Conservation (phyloP, 2,113 vertebrate species). For the Xyliphius kryptos region DNA sequence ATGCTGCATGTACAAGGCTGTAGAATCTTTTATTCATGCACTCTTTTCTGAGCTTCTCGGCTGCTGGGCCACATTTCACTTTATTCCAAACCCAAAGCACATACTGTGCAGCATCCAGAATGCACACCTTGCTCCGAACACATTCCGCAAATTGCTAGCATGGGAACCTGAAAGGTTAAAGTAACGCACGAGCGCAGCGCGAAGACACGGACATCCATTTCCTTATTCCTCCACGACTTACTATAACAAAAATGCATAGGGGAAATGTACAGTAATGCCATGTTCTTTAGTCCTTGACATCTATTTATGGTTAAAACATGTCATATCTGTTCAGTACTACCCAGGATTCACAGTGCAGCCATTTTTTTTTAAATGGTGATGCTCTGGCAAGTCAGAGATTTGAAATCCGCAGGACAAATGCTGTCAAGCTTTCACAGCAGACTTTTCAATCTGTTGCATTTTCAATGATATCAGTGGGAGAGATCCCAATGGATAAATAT, state of each 20-base stretch:
- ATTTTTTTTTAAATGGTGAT: neutral
- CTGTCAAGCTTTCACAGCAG: neutral
- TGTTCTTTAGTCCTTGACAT: conserved; percentile 1
- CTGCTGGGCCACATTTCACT: neutral
- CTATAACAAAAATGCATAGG: conserved; percentile 9
- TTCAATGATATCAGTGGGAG: no score
- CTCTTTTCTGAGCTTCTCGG: conserved; percentile 5
- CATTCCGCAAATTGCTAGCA: conserved; percentile 1
- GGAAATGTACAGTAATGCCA: neutral
- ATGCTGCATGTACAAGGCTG: neutral
- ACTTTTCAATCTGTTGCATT: neutral
- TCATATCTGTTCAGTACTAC: neutral
- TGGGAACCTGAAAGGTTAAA: conserved; percentile 18
- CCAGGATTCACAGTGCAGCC: neutral
- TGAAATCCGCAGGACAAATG: neutral
- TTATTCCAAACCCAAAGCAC: neutral
- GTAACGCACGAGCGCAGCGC: neutral
- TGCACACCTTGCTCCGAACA: neutral
- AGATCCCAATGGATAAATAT: no score
- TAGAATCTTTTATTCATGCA: conserved; percentile 21
- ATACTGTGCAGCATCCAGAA: conserved; percentile 16
- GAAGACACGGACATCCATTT: neutral
- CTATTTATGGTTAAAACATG: neutral
- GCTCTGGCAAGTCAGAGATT: neutral
- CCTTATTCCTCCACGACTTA: conserved; percentile 4